Percentiles rank a stretch among this genome's conserved stretches.
phyloP scores from a whole-genome alignment of 2,888 invertebrate genomes.

The Meteorus colon region DNA sequence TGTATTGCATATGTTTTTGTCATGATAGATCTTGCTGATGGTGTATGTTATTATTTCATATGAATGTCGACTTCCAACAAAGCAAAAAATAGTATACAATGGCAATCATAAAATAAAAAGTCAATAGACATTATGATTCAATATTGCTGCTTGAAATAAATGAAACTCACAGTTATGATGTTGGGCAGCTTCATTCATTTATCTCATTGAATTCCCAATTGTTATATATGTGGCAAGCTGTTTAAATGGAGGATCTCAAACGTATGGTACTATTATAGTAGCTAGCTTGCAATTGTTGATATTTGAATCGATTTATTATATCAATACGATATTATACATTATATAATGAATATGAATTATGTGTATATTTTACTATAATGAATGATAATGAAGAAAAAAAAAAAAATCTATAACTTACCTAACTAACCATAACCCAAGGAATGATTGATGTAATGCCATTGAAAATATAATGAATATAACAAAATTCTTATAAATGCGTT shows the following conservation, averaged over 20 bases:
- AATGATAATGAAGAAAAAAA: conserved; percentile 54
- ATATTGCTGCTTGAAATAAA: neutral
- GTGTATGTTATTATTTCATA: neutral
- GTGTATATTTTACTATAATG: conserved; percentile 66
- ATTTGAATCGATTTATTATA: conserved; percentile 63
- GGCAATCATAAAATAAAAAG: neutral
- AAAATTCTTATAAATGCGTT: conserved; percentile 51
- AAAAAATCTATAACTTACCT: conserved; percentile 47
- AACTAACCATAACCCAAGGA: conserved; percentile 48
- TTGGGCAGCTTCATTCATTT: neutral
- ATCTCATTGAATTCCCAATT: neutral
- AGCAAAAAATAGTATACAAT: neutral
- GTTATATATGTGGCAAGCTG: neutral
- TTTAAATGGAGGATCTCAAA: conserved; percentile 21
- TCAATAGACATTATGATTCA: neutral
- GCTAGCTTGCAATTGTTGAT: conserved; percentile 64
- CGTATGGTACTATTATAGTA: conserved; percentile 55
- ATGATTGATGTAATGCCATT: conserved; percentile 57
- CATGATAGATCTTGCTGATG: neutral
- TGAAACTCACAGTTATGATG: no score
- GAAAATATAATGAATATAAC: conserved; percentile 38
- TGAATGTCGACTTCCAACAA: neutral
- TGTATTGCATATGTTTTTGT: neutral
- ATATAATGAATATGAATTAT: conserved; percentile 65
- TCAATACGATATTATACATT: conserved; percentile 60